Percentiles rank a stretch among this genome's conserved stretches.
Conservation (phyloP, 1,140 invertebrate genomes). For the Drosophila lacteicornis region DNA sequence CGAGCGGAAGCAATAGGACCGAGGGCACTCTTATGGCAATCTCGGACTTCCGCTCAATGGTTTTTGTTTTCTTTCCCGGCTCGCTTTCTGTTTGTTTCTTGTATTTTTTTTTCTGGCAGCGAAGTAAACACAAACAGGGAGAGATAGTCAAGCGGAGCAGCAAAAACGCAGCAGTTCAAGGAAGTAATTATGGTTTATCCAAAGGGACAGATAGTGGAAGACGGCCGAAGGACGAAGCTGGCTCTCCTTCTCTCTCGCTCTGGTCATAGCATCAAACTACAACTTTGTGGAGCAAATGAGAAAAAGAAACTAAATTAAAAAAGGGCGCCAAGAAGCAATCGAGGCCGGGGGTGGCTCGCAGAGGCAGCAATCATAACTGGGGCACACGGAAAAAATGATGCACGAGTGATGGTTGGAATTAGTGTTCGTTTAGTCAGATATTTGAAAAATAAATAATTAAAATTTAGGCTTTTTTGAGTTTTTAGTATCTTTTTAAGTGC, state of each 20-base stretch:
- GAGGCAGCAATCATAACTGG: conserved; percentile 21
- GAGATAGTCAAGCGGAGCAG: conserved; percentile 39
- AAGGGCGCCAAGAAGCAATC: conserved; percentile 45
- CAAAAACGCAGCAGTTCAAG: conserved; percentile 76
- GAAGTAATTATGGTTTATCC: conserved; percentile 83
- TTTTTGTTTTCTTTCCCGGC: conserved; percentile 38
- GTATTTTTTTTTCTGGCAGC: conserved; percentile 6
- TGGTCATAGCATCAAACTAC: conserved; percentile 52
- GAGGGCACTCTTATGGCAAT: conserved; percentile 70
- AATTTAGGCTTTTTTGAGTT: background rate
- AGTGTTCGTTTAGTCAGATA: too few relatives aligned
- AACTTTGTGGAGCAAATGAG: conserved; percentile 44
- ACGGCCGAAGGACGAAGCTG: conserved; percentile 18
- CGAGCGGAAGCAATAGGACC: conserved; percentile 18
- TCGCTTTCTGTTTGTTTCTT: background rate
- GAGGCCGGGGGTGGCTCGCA: background rate
- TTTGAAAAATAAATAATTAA: conserved; percentile 1
- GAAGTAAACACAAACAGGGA: conserved; percentile 38
- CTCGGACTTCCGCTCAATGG: conserved; percentile 68
- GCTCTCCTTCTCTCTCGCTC: background rate
- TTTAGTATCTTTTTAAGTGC: background rate
- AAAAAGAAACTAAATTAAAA: conserved; percentile 43
- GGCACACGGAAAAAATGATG: conserved; percentile 29
- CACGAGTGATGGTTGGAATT: background rate
- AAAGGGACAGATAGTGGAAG: conserved; percentile 68